These are phyloP conservation scores for Copidosoma aretas DNA, from an alignment of 2,888 invertebrate species.

Conservation along the genomic window DNA sequence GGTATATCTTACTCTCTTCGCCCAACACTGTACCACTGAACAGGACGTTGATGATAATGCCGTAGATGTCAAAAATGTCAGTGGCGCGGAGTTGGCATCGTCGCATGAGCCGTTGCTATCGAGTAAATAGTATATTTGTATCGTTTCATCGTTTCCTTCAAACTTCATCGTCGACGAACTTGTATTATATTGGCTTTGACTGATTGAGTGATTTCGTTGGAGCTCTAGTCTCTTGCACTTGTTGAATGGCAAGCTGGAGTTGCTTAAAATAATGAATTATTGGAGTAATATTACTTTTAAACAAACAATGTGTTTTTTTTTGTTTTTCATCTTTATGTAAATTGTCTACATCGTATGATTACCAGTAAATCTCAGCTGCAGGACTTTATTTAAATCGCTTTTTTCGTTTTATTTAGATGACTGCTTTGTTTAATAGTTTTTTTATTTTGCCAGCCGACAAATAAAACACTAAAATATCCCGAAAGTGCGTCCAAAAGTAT, in stretches of 20 bases:
- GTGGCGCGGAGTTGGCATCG: slow-evolving; percentile 18
- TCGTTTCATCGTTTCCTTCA: slow-evolving; percentile 14
- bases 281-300: not conserved
- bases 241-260: not conserved
- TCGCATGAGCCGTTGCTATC: slow-evolving; percentile 32
- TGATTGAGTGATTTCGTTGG: slow-evolving; percentile 6
- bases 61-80: not conserved
- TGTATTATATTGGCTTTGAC: slow-evolving; percentile 11
- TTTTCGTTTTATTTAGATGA: slow-evolving; percentile 28
- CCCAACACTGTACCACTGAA: slow-evolving; percentile 20
- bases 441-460: slow-evolving; percentile 21
- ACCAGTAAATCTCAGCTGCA: slow-evolving; percentile 8
- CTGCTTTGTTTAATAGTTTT: no score
- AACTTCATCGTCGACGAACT: slow-evolving; percentile 10
- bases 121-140: slow-evolving; percentile 26
- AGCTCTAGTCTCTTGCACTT: no score
- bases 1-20: slow-evolving; percentile 11
- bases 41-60: not conserved
- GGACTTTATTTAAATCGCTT: slow-evolving; percentile 21
- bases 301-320: slow-evolving; percentile 8
- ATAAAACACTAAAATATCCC: slow-evolving; percentile 22
- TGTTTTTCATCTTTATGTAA: slow-evolving; percentile 7
- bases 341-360: slow-evolving; percentile 24
- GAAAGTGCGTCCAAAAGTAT: slow-evolving; percentile 24
- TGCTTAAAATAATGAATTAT: slow-evolving; percentile 3